Evolutionary conservation across 1,140 invertebrate species (phyloP).

Genomic region (Zaprionus nigranus): DNA sequence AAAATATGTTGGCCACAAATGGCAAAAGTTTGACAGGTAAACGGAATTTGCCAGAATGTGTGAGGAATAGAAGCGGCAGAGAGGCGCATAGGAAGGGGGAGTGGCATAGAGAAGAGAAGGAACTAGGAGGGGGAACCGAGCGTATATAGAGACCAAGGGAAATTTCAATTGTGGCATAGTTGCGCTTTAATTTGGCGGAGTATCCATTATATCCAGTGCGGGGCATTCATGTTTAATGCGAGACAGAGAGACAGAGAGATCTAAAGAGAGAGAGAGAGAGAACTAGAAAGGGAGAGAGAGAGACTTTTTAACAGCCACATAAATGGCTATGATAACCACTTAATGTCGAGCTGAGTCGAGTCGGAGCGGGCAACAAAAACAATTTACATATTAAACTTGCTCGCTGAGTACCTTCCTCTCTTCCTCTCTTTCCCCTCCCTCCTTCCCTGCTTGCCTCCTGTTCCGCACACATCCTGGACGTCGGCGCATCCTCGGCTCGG

Average conservation of each 20-base stretch:
- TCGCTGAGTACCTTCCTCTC: slow-evolving; percentile 10
- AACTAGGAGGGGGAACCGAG: neutral
- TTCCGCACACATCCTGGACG: slow-evolving; percentile 18
- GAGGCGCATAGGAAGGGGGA: neutral
- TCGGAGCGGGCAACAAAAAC: slow-evolving; percentile 63
- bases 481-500: slow-evolving; percentile 42
- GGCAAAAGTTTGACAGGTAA: slow-evolving; percentile 81
- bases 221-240: slow-evolving; percentile 69
- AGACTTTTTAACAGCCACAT: slow-evolving; percentile 84
- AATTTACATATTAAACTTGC: slow-evolving; percentile 83
- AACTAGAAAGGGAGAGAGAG: neutral
- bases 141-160: neutral
- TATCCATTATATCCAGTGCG: slow-evolving; percentile 10
- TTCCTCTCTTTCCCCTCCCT: slow-evolving; percentile 4
- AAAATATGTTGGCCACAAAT: slow-evolving; percentile 82
- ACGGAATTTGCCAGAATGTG: slow-evolving; percentile 76
- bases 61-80: slow-evolving; percentile 9
- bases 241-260: neutral
- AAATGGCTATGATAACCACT: slow-evolving; percentile 84
- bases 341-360: slow-evolving; percentile 69
- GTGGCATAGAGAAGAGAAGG: neutral
- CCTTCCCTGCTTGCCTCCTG: slow-evolving; percentile 10
- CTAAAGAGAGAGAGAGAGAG: neutral
- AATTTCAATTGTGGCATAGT: slow-evolving; percentile 14
- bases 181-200: slow-evolving; percentile 41